phyloP scores from a whole-genome alignment of 2,888 invertebrate species.

The Idaea straminata region DNA sequence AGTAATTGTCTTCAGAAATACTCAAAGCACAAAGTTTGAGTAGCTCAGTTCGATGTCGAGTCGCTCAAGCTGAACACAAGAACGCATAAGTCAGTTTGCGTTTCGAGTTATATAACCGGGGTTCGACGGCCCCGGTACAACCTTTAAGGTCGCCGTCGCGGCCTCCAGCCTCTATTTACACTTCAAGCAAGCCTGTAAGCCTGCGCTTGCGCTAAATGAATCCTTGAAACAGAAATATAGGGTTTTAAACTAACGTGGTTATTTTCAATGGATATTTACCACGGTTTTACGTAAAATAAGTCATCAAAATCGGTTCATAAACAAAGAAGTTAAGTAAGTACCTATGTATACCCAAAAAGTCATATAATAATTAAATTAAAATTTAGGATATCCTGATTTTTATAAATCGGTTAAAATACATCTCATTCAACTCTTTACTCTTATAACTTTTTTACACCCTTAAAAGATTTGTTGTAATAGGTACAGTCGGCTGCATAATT shows the following conservation, averaged over 20 bases:
- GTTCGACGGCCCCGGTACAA: conserved; percentile 67
- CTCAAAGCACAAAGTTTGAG: conserved; percentile 23
- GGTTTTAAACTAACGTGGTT: neutral
- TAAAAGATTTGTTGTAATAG: no score
- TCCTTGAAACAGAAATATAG: conserved; percentile 18
- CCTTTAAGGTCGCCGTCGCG: conserved; percentile 69
- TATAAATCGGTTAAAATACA: no score
- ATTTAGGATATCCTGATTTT: no score
- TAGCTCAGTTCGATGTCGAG: conserved; percentile 16
- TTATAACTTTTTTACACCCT: no score
- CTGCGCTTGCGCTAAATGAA: neutral
- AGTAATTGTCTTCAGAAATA: neutral
- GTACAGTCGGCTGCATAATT: no score
- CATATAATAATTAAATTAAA: no score
- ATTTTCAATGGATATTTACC: no score
- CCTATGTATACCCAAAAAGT: no score
- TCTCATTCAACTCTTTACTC: no score
- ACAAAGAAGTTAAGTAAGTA: no score
- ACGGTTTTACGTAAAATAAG: no score
- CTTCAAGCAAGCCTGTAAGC: conserved; percentile 31
- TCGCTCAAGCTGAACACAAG: conserved; percentile 22
- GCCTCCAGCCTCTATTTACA: conserved; percentile 58
- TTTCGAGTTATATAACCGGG: conserved; percentile 64
- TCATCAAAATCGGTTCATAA: no score
- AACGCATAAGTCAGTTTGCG: conserved; percentile 45